These are phyloP conservation scores for Araneus ventricosus DNA, from an alignment of 1,140 invertebrate species.

Conservation along the genomic window DNA sequence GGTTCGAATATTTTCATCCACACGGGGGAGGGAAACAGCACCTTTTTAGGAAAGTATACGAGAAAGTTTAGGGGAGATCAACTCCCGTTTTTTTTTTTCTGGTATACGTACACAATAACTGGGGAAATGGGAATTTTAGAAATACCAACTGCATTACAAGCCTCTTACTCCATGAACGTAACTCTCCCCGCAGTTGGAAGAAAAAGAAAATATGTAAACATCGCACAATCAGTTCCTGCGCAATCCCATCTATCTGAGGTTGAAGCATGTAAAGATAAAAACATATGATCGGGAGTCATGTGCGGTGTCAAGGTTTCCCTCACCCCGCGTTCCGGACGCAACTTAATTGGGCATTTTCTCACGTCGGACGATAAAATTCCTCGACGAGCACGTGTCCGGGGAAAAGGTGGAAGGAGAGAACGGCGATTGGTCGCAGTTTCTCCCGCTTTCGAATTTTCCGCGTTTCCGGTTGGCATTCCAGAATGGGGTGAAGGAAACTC, in stretches of 20 bases:
- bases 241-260: neutral
- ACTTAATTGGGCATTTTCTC: slow-evolving; percentile 30
- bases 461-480: neutral
- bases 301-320: slow-evolving; percentile 11
- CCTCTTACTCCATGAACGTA: neutral
- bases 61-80: too few species aligned
- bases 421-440: neutral
- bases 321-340: slow-evolving; percentile 25
- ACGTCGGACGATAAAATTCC: slow-evolving; percentile 20
- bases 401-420: neutral
- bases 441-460: neutral
- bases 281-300: neutral
- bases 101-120: too few species aligned
- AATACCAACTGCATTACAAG: too few species aligned
- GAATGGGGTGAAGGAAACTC: neutral
- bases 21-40: too few species aligned
- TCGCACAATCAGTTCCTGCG: neutral
- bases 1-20: too few species aligned
- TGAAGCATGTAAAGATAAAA: neutral
- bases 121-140: too few species aligned
- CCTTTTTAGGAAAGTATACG: too few species aligned
- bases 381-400: neutral
- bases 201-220: neutral
- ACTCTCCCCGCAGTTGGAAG: neutral
- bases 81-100: too few species aligned